Evolutionary conservation across 1,140 invertebrate genomes (phyloP), one percentile per base, ranked within the genome.

Genomic region (Leptinotarsa undecemlineata): DNA sequence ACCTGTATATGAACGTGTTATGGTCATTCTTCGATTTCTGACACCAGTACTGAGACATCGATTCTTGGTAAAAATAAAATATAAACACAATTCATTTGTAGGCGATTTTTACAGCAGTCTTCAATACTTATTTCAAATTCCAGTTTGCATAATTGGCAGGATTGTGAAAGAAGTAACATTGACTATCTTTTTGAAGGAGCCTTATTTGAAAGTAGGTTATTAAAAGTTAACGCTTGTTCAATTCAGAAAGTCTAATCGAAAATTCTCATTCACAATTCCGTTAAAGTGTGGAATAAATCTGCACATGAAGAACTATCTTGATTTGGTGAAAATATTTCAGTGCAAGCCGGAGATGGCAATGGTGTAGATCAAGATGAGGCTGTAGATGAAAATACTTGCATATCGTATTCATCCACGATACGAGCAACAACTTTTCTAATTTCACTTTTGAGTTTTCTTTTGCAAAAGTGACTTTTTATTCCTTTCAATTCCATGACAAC

Each of bases 21-120:
- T n/a, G n/a, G n/a, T n/a, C n/a, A n/a, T n/a, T n/a, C n/a, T n/a
- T n/a, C n/a, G n/a, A n/a, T n/a, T n/a, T n/a, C n/a, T n/a, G n/a
- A n/a, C n/a, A n/a, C n/a, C n/a, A n/a, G n/a, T n/a, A n/a, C n/a
- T n/a, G n/a, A n/a, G n/a, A n/a, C n/a, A n/a, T n/a, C n/a, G n/a
- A n/a, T n/a, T n/a, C n/a, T n/a, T 33, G 26, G 26, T 33, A 33
- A 33, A 33, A 5, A 33, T 33, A 33, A 33, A 6, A 33, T 33
- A 33, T 33, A 33, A 6, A 33, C 26, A 33, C 26, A 64, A 17
- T 64, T 17, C 17, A 21, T 71, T 71, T 71, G 4, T 26, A 64
- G 70, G 70, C n/a, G 70, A 71, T 23, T 71, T 51, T 60, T 71
- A 71, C 26, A 62, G 70, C 48, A 71, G 26, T 62, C 70, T 71